Evolutionary conservation across 2,113 vertebrate genomes (phyloP).

Genomic region (Ochotona curzoniae): DNA sequence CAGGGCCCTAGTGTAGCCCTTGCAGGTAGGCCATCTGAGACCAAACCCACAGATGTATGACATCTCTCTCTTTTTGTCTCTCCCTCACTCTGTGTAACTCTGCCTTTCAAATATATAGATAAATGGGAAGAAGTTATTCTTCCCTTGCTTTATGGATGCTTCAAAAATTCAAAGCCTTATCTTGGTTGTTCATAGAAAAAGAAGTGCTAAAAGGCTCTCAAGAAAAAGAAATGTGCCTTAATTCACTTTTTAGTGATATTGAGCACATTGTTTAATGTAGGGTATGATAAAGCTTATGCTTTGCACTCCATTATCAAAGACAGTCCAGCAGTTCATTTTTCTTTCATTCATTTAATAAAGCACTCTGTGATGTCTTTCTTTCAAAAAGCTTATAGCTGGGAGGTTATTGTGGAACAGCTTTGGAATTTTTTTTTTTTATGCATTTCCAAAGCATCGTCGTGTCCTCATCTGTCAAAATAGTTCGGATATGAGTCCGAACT

Average conservation of each 20-base stretch:
- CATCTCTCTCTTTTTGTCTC: too few relatives aligned
- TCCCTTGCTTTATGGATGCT: neutral
- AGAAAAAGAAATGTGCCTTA: neutral
- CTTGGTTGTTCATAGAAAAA: constrained; percentile 23
- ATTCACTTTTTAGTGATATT: constrained; percentile 12
- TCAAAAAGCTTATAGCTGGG: neutral
- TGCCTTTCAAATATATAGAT: too few relatives aligned
- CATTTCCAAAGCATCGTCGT: constrained; percentile 38
- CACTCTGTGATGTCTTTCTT: neutral
- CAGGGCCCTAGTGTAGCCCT: too few relatives aligned
- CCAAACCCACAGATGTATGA: too few relatives aligned
- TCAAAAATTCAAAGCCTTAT: constrained; percentile 18
- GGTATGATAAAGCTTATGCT: neutral
- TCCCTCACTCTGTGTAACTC: too few relatives aligned
- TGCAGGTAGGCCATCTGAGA: too few relatives aligned
- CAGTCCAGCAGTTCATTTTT: neutral
- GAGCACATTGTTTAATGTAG: constrained; percentile 10
- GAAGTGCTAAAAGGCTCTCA: neutral
- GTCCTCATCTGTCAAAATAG: neutral
- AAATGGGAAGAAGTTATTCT: neutral
- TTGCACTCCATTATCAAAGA: neutral
- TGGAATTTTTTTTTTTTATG: neutral
- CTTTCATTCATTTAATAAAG: neutral
- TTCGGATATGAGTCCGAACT: neutral
- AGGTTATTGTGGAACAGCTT: neutral